phyloP scores from a whole-genome alignment of 2,888 invertebrate species.

The Serripes groenlandicus region DNA sequence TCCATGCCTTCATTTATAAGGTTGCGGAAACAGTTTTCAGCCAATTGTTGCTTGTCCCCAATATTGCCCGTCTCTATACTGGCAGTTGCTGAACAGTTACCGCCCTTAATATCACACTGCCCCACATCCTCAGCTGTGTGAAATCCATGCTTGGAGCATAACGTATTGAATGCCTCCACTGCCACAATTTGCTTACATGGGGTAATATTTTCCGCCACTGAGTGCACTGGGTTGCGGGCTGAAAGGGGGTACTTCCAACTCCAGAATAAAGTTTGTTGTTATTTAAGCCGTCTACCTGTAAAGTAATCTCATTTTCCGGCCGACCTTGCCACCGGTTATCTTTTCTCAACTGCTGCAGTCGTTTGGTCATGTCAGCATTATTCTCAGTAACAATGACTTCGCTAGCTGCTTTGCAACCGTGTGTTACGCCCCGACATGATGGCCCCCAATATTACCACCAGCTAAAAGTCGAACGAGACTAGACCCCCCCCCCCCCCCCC shows the following conservation, averaged over 20 bases:
- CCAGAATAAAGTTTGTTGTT: slow-evolving; percentile 20
- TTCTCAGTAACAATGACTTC: background rate
- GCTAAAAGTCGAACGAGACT: background rate
- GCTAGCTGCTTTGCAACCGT: too few relatives aligned
- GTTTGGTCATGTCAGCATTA: background rate
- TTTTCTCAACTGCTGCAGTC: background rate
- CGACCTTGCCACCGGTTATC: background rate
- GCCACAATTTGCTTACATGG: slow-evolving; percentile 1
- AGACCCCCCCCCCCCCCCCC: too few relatives aligned
- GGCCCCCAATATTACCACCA: slow-evolving; percentile 10
- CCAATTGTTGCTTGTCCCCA: slow-evolving; percentile 6
- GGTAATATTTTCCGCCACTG: slow-evolving; percentile 3
- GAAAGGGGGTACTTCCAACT: background rate
- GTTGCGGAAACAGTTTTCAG: background rate
- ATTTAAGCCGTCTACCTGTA: slow-evolving; percentile 9
- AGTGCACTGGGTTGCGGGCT: slow-evolving; percentile 16
- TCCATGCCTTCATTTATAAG: background rate
- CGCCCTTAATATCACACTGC: slow-evolving; percentile 11
- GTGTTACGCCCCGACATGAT: too few relatives aligned
- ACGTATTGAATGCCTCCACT: background rate
- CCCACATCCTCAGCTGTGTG: slow-evolving; percentile 6
- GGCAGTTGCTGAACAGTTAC: slow-evolving; percentile 6
- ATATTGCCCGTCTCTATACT: slow-evolving; percentile 23
- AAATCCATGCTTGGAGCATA: slow-evolving; percentile 26
- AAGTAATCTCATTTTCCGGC: background rate